phyloP scores from a whole-genome alignment of 2,888 invertebrate genomes.

The Lasiommata megera region DNA sequence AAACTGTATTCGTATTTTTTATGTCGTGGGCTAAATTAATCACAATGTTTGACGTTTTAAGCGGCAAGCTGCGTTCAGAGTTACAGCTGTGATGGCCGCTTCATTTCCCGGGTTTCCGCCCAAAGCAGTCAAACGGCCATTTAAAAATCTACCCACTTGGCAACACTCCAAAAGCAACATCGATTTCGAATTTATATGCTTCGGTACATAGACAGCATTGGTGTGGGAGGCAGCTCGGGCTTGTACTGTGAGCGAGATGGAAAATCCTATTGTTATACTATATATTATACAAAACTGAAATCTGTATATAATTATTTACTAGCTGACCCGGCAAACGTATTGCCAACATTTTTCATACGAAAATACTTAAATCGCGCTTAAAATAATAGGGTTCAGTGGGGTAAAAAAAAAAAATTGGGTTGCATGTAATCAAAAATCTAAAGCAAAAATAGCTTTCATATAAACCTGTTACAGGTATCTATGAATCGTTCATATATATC shows the following conservation, averaged over 20 bases:
- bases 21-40: not conserved
- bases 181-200: constrained; percentile 20
- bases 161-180: constrained; percentile 28
- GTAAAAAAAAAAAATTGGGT: too few relatives aligned
- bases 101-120: constrained; percentile 36
- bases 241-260: not conserved
- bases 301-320: too few relatives aligned
- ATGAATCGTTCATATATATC: too few relatives aligned
- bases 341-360: too few relatives aligned
- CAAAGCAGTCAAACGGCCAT: constrained; percentile 30
- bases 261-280: too few relatives aligned
- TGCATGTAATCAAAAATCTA: too few relatives aligned
- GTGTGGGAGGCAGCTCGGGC: not conserved
- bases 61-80: not conserved
- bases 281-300: too few relatives aligned
- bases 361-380: too few relatives aligned
- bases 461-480: too few relatives aligned
- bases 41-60: not conserved
- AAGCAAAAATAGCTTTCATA: too few relatives aligned
- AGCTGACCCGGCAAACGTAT: too few relatives aligned
- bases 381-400: too few relatives aligned
- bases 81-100: constrained; percentile 22
- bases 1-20: not conserved
- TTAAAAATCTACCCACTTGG: constrained; percentile 33
- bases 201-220: constrained; percentile 1